Evolutionary conservation across 2,113 vertebrate species (phyloP).

Genomic region (Edolisoma coerulescens): DNA sequence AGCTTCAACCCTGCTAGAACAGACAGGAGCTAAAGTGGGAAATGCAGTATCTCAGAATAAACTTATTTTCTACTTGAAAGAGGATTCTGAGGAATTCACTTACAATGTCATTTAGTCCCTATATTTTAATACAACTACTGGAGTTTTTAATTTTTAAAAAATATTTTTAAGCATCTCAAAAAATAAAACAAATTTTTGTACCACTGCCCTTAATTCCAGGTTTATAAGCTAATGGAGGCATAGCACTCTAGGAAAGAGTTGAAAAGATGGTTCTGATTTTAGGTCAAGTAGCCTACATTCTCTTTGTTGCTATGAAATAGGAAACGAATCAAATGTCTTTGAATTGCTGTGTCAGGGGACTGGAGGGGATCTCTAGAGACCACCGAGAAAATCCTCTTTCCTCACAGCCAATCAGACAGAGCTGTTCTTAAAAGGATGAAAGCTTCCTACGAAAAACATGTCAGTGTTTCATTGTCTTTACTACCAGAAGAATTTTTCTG

Average conservation of each 20-base stretch:
- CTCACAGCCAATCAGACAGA: background rate
- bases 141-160: background rate
- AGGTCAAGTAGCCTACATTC: background rate
- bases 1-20: background rate
- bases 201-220: background rate
- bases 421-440: background rate
- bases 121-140: background rate
- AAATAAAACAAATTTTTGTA: background rate
- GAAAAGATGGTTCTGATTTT: background rate
- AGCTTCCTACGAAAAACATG: background rate
- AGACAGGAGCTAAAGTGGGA: slow-evolving; percentile 35
- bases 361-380: background rate
- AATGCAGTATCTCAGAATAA: background rate
- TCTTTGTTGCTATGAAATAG: background rate
- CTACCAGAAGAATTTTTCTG: background rate
- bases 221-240: background rate
- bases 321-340: background rate
- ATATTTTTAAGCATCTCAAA: background rate
- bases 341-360: background rate
- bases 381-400: background rate
- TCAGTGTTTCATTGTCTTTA: background rate
- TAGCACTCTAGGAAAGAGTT: background rate
- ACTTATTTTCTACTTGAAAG: slow-evolving; percentile 9
- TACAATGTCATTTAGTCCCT: background rate
- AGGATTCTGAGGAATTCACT: background rate